Conservation (phyloP, 2,113 vertebrate species). For the Synodontis membranacea region DNA sequence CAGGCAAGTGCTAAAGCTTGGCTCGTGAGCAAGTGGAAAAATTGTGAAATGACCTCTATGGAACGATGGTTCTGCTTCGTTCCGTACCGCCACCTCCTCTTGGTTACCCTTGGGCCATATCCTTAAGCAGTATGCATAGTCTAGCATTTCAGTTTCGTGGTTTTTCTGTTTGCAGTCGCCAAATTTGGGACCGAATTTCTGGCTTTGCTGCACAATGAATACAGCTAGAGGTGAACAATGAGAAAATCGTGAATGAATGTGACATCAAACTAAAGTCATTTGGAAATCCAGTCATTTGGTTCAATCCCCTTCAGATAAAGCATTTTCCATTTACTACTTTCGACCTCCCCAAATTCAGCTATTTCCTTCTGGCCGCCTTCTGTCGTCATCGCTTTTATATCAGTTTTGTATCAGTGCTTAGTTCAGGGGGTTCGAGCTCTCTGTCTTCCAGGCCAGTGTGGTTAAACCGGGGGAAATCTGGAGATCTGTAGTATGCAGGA, state of each 20-base stretch:
- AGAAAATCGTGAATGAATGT: no score
- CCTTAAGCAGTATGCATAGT: background rate
- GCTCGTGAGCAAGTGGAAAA: background rate
- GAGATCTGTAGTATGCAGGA: background rate
- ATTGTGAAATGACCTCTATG: background rate
- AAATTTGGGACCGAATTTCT: background rate
- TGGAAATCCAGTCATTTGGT: background rate
- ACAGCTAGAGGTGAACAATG: background rate
- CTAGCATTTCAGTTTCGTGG: background rate
- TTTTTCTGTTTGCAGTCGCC: background rate
- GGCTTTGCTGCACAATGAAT: background rate
- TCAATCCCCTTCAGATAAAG: background rate
- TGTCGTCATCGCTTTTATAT: background rate
- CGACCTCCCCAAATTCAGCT: background rate
- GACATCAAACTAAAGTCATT: no score
- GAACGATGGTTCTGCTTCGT: background rate
- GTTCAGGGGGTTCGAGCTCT: slow-evolving; percentile 44
- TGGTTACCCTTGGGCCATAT: background rate
- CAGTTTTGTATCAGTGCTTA: background rate
- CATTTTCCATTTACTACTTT: background rate
- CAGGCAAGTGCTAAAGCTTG: slow-evolving; percentile 84
- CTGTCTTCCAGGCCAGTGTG: slow-evolving; percentile 49
- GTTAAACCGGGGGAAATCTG: background rate
- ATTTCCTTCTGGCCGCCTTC: background rate
- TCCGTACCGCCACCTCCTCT: no score